phyloP scores from a whole-genome alignment of 2,797 vertebrate genomes.

The Coracias cyanogaster region DNA sequence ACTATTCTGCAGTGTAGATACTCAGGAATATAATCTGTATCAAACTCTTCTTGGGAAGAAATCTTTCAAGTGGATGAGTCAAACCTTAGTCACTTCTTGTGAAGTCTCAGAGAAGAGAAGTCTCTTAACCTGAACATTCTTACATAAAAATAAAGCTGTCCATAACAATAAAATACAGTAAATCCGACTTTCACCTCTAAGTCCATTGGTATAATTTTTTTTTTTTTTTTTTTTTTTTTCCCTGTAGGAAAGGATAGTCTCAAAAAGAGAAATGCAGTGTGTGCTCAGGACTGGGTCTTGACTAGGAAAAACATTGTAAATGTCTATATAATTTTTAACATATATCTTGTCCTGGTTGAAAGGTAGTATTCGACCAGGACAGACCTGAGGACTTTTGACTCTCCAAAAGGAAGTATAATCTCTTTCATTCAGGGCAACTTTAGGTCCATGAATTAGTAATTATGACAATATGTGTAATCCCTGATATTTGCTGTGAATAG shows the following conservation, averaged over 20 bases:
- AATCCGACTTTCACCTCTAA: not conserved
- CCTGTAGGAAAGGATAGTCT: not conserved
- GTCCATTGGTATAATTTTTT: not conserved
- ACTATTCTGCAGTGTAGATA: not conserved
- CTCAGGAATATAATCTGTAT: not conserved
- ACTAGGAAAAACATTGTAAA: not conserved
- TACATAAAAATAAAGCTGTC: not conserved
- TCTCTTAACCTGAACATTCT: not conserved
- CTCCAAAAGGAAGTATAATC: not conserved
- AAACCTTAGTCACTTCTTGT: not conserved
- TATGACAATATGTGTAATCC: not conserved
- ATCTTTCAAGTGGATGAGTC: not conserved
- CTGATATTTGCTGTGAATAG: not conserved
- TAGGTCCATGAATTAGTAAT: not conserved
- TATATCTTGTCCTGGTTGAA: not conserved
- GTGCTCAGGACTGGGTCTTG: not conserved
- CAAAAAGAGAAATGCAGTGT: not conserved
- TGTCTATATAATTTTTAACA: not conserved
- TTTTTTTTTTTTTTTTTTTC: not conserved
- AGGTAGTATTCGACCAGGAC: not conserved
- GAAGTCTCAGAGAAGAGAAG: no score
- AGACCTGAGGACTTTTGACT: not conserved
- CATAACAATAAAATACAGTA: not conserved
- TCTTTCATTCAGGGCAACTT: not conserved
- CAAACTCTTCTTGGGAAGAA: not conserved